Evolutionary conservation across 1,140 invertebrate genomes (phyloP), one percentile per base, ranked within the genome.

Genomic region (Solenopsis fugax): DNA sequence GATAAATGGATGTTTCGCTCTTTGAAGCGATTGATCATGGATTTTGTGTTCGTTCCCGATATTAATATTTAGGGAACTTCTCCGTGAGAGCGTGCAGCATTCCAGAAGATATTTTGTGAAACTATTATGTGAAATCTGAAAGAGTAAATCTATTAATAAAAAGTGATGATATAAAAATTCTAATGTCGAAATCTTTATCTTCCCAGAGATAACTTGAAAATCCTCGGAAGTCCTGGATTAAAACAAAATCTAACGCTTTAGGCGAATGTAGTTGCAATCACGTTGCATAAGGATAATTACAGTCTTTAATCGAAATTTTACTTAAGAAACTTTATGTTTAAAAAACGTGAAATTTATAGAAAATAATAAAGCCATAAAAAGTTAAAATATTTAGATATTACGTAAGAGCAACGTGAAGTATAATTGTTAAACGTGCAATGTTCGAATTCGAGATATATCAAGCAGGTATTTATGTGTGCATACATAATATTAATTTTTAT

Each of bases 401-500:
- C 45, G 34, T 34, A 56, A 75, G 5, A 73, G 1, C 16, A 56
- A 56, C n/a, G n/a, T 37, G 10, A 58, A 24, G 0, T 13, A 24
- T 4, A 21, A 41, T 24, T 76, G 52, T 56, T 34, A 3, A 58
- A 24, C 3, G 24, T 2, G 12, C 4, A 4, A 76, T 18, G 1
- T 1, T 54, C 4, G 29, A 13, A 62, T 1, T 54, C 4, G 34
- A 13, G 45, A 62, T 41, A 41, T 50, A 52, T 75, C 34, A 64
- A 80, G 29, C 34, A 41, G 21, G 5, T 21, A n/a, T 1, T 54
- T 48, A 45, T 71, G 12, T 71, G 2, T 90, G 65, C 41, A 60
- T 56, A 60, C 73, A 77, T 89, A 91, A 93, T 89, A 91, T 92
- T 81, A 89, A 80, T 91, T 92, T 82, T 93, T 93, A 93, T 93